These are phyloP conservation scores for Centropus unirufus DNA, from an alignment of 2,113 vertebrate genomes.

Conservation along the genomic window DNA sequence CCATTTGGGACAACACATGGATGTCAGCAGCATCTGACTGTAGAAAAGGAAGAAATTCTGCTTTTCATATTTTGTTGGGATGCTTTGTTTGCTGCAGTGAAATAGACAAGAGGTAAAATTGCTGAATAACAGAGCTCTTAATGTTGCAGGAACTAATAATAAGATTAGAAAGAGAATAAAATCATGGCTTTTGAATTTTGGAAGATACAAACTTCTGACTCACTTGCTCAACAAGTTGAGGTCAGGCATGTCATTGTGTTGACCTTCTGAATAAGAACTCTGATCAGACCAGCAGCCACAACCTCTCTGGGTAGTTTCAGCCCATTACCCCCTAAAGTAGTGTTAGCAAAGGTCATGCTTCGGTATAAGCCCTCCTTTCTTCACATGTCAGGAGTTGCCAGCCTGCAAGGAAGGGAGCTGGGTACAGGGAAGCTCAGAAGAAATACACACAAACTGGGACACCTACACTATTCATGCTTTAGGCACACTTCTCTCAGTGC, in stretches of 20 bases:
- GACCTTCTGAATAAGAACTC: constrained; percentile 22
- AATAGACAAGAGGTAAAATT: constrained; percentile 12
- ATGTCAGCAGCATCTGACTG: neutral
- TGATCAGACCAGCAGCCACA: neutral
- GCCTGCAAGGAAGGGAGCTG: neutral
- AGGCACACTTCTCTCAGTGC: neutral
- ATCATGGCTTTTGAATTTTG: constrained; percentile 19
- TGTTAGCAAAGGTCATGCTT: neutral
- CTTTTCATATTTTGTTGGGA: neutral
- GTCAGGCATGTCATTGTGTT: neutral
- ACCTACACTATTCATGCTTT: neutral
- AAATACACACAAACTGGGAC: neutral
- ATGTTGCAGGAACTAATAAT: constrained; percentile 13
- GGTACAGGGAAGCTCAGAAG: neutral
- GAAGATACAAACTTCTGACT: constrained; percentile 25
- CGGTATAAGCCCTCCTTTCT: neutral
- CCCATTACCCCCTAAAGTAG: neutral
- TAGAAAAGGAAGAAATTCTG: neutral
- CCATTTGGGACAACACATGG: neutral
- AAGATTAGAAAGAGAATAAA: constrained; percentile 25
- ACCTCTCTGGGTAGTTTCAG: neutral
- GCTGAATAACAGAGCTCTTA: constrained; percentile 36
- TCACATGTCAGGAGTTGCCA: neutral
- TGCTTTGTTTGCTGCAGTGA: neutral
- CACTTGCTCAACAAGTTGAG: neutral